A percentile compares a stretch with the other conserved stretches of the same genome.
phyloP scores from a whole-genome alignment of 1,140 invertebrate species.

The Formica exsecta region DNA sequence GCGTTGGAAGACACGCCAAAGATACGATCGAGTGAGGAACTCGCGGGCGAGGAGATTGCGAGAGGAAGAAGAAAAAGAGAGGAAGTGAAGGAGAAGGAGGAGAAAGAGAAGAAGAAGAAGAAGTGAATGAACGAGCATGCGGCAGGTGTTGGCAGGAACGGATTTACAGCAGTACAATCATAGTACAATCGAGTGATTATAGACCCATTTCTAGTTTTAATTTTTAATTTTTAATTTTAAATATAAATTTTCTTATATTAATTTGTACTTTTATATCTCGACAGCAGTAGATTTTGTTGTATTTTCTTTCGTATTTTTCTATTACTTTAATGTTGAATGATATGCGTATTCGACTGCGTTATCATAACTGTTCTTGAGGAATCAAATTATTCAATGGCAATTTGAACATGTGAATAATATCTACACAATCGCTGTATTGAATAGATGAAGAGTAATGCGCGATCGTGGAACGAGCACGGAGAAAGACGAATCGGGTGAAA shows the following conservation, averaged over 20 bases:
- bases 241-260: not conserved
- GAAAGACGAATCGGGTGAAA: slow-evolving; percentile 57
- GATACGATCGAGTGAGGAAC: slow-evolving; percentile 83
- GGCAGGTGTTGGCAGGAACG: slow-evolving; percentile 79
- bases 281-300: not conserved
- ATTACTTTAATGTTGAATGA: not conserved
- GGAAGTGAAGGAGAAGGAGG: slow-evolving; percentile 30
- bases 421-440: slow-evolving; percentile 5
- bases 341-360: not conserved
- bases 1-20: slow-evolving; percentile 79
- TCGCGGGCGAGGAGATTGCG: slow-evolving; percentile 63
- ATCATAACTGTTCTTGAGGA: slow-evolving; percentile 5
- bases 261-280: not conserved
- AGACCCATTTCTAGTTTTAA: slow-evolving; percentile 51
- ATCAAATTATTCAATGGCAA: slow-evolving; percentile 10
- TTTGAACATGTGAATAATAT: slow-evolving; percentile 17
- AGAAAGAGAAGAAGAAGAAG: slow-evolving; percentile 41
- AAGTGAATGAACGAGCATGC: slow-evolving; percentile 75
- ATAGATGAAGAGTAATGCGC: slow-evolving; percentile 45
- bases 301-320: not conserved
- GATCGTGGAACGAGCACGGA: slow-evolving; percentile 37
- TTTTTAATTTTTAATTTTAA: slow-evolving; percentile 58
- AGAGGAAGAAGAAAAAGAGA: slow-evolving; percentile 31
- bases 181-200: slow-evolving; percentile 33
- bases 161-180: slow-evolving; percentile 45